Evolutionary conservation across 2,797 vertebrate genomes (phyloP).

Genomic region (Sorex maritimensis): DNA sequence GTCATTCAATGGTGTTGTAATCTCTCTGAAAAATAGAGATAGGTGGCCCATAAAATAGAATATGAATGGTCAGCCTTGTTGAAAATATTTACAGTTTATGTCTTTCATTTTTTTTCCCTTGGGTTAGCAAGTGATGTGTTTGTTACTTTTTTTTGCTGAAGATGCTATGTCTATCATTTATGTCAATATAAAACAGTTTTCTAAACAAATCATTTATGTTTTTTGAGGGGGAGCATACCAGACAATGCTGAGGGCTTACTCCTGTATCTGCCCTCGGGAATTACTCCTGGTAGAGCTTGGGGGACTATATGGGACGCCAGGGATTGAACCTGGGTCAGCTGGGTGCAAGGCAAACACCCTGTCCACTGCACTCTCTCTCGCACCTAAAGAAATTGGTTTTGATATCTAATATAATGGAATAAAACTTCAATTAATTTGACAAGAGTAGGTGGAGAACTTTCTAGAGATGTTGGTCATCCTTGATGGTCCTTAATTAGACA

Average conservation of each 20-base stretch:
- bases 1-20: accelerated
- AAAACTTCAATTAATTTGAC: slow-evolving; percentile 20
- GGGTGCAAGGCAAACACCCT: too few species aligned
- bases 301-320: too few species aligned
- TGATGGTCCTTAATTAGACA: slow-evolving; percentile 17
- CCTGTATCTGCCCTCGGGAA: too few species aligned
- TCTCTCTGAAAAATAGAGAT: neutral
- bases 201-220: neutral
- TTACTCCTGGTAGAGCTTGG: too few species aligned
- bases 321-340: too few species aligned
- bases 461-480: neutral
- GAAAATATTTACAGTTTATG: neutral
- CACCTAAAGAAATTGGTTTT: too few species aligned
- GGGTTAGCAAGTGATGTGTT: too few species aligned
- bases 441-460: neutral
- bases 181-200: slow-evolving; percentile 49
- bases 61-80: neutral
- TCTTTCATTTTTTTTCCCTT: slow-evolving; percentile 26
- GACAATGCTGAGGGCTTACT: too few species aligned
- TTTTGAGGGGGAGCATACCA: neutral
- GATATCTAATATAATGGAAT: neutral
- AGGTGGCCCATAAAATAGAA: accelerated
- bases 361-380: too few species aligned
- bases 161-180: neutral
- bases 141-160: neutral